Base-by-base conservation (phyloP, 2,888 invertebrate species). In the Eristalis arbustorum region DNA sequence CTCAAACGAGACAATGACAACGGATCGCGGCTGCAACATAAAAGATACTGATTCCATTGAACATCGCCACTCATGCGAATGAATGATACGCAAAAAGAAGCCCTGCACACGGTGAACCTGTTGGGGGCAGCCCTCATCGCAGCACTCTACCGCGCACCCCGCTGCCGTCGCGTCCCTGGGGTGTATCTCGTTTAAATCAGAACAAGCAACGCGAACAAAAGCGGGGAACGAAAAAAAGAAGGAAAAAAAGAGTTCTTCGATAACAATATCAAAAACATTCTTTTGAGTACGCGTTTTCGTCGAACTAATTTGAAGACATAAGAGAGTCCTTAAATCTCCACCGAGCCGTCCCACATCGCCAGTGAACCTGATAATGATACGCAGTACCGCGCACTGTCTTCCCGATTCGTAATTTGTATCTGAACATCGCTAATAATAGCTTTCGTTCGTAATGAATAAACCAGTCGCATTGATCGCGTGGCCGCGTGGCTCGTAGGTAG, bases 281-380 rank as follows among this genome's bases (percentile, higher is more conserved):
- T 62, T 74, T 87, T 28, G 62, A 83, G 74, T 83, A 59, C 49
- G 49, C 63, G 74, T 67, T 82, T 74, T 78, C 75, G 68, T 59
- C 74, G 85, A 87, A 82, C 78, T 64, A 75, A 87, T 87, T 82
- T 82, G 59, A 78, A 80, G 72, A 63, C 40, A 31, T 18, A 77
- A 11, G 34, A 72, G 59, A 76, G 66, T 80, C 74, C 11, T 22
- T 63, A 22, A 28, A 74, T 74, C 66, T n/a, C 67, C 62, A 56
- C 62, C 87, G 78, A 83, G 56, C 69, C 87, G 83, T 83, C 87
- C 87, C 87, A 87, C 87, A 87, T 87, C 74, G 56, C 37, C 83
- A 87, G 78, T 87, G 87, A 87, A 87, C 87, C 87, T 79, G 87
- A 87, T 87, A 87, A 87, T 83, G 87, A 87, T 79, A 78, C 87